Evolutionary conservation across 2,113 vertebrate genomes (phyloP).

Genomic region (Alligator mississippiensis): DNA sequence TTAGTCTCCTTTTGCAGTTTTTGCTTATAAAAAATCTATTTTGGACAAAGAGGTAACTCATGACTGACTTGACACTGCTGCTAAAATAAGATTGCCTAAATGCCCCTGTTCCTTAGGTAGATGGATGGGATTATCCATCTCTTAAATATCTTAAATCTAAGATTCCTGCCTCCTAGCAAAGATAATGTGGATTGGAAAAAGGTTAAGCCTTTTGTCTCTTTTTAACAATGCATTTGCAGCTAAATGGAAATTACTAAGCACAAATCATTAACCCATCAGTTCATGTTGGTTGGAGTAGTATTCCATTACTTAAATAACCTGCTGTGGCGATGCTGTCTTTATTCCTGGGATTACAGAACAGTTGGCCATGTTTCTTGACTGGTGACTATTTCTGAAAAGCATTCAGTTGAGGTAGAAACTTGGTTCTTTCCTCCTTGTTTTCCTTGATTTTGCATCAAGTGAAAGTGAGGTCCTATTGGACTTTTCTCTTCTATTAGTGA

Average conservation of each 20-base stretch:
- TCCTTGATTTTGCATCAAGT: constrained; percentile 57
- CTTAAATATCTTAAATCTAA: not conserved
- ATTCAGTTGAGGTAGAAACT: constrained; percentile 31
- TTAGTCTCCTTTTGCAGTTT: not conserved
- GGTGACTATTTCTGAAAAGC: constrained; percentile 38
- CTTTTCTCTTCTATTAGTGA: constrained; percentile 33
- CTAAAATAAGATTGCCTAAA: not conserved
- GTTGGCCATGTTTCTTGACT: not conserved
- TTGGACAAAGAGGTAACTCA: not conserved
- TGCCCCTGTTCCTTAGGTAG: not conserved
- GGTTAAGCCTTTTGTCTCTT: not conserved
- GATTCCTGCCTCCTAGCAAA: not conserved
- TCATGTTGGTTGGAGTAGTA: not conserved
- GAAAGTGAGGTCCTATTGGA: constrained; percentile 46
- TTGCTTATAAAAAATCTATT: not conserved
- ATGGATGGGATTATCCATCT: not conserved
- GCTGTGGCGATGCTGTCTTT: not conserved
- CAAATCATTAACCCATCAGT: constrained; percentile 23
- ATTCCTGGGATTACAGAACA: not conserved
- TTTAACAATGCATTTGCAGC: not conserved
- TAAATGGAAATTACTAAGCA: constrained; percentile 29
- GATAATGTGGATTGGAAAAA: not conserved
- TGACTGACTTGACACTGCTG: not conserved
- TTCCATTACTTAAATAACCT: not conserved
- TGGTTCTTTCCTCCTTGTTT: constrained; percentile 53